Conservation (phyloP, 2,888 invertebrate genomes). For the Idaea aversata region DNA sequence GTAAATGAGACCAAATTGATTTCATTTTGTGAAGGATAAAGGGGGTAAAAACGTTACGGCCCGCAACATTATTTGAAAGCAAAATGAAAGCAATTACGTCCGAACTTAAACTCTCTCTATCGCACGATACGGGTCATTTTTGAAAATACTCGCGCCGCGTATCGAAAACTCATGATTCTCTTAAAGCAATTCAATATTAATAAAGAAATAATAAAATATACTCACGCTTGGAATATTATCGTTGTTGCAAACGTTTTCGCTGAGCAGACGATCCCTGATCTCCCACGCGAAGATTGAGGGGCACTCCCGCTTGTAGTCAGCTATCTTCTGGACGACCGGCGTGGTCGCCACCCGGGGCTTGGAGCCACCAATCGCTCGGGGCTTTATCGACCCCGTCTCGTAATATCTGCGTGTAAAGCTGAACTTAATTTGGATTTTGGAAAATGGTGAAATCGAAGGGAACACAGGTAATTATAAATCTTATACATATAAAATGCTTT, state of each 20-base stretch:
- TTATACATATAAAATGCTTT: no score
- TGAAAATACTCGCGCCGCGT: no score
- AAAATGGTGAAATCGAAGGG: constrained; percentile 43
- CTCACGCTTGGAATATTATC: constrained; percentile 99
- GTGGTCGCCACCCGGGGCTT: constrained; percentile 97
- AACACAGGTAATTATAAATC: background rate
- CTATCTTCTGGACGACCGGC: constrained; percentile 96
- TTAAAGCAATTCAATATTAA: no score
- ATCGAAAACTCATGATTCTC: no score
- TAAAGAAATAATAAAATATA: constrained; percentile 50
- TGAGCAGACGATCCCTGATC: constrained; percentile 95
- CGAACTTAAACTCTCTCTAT: no score
- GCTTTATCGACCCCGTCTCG: constrained; percentile 98
- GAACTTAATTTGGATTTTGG: constrained; percentile 71
- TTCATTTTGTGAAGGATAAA: no score
- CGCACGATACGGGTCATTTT: no score
- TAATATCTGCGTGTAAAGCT: constrained; percentile 89
- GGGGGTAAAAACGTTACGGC: no score
- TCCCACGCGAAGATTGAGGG: constrained; percentile 99
- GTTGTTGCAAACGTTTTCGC: constrained; percentile 97
- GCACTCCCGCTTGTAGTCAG: constrained; percentile 97
- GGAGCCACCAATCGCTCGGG: constrained; percentile 97
- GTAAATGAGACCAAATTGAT: no score
- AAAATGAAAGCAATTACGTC: no score
- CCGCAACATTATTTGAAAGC: no score